A percentile compares a stretch with the other conserved stretches of the same genome.
Conservation (phyloP, 2,797 vertebrate species). For the Ctenochaetus hawaiiensis region DNA sequence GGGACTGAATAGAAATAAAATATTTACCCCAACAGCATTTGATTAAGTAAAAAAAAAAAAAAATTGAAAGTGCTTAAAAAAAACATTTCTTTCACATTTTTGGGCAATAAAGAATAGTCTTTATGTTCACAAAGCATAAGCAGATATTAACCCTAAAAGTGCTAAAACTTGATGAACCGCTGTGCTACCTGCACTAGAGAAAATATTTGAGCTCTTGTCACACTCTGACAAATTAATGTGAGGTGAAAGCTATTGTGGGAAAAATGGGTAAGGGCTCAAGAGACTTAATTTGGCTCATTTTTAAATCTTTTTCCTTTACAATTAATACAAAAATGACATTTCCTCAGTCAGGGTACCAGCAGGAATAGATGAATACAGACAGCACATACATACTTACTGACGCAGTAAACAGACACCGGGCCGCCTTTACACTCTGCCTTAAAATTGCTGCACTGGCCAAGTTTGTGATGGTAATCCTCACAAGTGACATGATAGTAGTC, state of each 20-base stretch:
- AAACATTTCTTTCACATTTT: too few relatives aligned
- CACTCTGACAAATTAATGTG: background rate
- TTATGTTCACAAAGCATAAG: too few relatives aligned
- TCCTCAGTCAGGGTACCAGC: background rate
- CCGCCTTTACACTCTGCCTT: fast-evolving
- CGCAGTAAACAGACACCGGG: conserved; percentile 54
- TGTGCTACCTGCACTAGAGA: too few relatives aligned
- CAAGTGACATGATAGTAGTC: conserved; percentile 52
- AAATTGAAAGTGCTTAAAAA: background rate
- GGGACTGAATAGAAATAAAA: too few relatives aligned
- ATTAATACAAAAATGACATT: background rate
- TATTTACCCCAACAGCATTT: background rate
- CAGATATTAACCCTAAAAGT: too few relatives aligned
- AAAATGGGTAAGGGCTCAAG: too few relatives aligned
- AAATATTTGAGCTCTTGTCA: background rate
- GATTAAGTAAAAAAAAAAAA: background rate
- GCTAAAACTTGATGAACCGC: too few relatives aligned
- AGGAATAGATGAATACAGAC: background rate
- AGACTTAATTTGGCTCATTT: too few relatives aligned
- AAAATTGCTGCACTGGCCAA: conserved; percentile 70
- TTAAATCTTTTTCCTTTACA: background rate
- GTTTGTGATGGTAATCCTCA: conserved; percentile 2
- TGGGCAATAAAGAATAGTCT: too few relatives aligned
- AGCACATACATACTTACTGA: conserved; percentile 56
- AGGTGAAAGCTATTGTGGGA: background rate